A percentile compares a stretch with the other conserved stretches of the same genome.
Conservation (phyloP, 2,797 vertebrate genomes). For the Nothura maculosa region DNA sequence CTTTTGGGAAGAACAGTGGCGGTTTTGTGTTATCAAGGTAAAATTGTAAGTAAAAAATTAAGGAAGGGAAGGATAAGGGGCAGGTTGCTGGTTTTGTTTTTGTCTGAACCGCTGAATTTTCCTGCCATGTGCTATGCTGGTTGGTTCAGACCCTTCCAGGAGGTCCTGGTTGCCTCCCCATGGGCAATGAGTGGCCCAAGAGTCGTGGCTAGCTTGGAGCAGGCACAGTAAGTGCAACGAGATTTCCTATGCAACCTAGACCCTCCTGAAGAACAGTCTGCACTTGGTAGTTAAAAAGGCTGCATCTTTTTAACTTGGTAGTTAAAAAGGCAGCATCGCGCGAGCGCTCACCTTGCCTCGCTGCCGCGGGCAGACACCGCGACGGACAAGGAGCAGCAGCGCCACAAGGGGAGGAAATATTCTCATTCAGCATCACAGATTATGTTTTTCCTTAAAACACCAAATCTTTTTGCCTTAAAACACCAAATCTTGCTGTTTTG, state of each 20-base stretch:
- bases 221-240: not conserved
- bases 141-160: not conserved
- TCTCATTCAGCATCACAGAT: not conserved
- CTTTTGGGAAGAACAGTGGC: not conserved
- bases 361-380: too few species aligned
- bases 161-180: not conserved
- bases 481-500: not conserved
- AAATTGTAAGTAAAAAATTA: not conserved
- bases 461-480: not conserved
- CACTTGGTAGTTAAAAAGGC: too few species aligned
- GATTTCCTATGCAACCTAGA: not conserved
- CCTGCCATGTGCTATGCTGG: not conserved
- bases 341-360: too few species aligned
- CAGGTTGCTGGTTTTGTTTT: not conserved
- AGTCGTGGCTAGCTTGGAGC: not conserved
- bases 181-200: not conserved
- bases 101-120: not conserved
- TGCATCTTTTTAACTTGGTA: too few species aligned
- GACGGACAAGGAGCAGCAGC: not conserved
- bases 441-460: not conserved
- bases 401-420: not conserved
- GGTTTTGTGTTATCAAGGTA: not conserved
- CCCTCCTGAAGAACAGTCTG: not conserved
- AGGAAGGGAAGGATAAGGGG: not conserved
- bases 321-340: not conserved